Evolutionary conservation across 2,888 invertebrate genomes (phyloP).

Genomic region (Trachelus iudaicus): DNA sequence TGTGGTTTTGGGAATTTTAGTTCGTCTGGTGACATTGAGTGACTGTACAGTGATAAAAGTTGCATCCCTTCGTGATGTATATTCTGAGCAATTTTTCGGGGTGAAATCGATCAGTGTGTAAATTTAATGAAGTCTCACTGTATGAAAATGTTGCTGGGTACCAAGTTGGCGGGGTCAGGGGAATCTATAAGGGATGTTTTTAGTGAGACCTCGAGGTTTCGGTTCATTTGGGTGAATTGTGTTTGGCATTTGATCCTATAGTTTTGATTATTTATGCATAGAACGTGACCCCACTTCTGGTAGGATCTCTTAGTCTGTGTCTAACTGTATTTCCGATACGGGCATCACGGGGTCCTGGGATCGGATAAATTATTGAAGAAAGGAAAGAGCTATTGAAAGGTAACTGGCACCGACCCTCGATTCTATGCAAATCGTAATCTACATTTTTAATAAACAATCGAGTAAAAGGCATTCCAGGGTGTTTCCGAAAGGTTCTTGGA

Average conservation of each 20-base stretch:
- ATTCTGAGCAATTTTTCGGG: neutral
- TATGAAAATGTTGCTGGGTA: neutral
- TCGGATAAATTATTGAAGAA: neutral
- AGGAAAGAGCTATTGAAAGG: neutral
- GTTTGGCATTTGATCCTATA: neutral
- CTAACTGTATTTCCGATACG: neutral
- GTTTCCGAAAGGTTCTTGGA: neutral
- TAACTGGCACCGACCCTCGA: neutral
- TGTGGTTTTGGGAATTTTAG: neutral
- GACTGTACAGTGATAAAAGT: neutral
- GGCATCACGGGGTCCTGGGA: neutral
- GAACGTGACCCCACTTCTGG: neutral
- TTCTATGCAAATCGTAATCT: slow-evolving; percentile 6
- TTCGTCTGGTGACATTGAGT: neutral
- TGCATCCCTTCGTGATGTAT: neutral
- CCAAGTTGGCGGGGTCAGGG: neutral
- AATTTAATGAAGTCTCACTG: neutral
- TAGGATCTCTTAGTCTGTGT: neutral
- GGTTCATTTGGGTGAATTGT: neutral
- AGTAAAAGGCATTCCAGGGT: neutral
- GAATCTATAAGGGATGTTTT: neutral
- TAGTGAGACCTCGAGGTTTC: neutral
- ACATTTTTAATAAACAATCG: slow-evolving; percentile 17
- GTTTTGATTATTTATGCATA: neutral
- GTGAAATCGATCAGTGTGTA: neutral